Evolutionary conservation across 2,888 invertebrate species (phyloP).

Genomic region (Diarsia dahlii): DNA sequence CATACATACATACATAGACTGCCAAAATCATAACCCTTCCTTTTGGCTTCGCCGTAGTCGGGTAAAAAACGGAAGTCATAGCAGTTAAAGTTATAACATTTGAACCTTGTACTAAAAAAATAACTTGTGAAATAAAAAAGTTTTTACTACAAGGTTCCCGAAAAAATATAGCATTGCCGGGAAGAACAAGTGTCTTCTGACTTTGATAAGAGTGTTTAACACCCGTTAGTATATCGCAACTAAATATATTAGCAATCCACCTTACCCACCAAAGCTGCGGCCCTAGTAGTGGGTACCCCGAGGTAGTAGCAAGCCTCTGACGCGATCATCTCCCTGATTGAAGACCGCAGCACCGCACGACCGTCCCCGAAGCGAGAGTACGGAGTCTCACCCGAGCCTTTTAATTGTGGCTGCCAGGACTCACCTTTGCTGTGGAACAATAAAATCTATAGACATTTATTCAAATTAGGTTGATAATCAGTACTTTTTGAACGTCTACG

Average conservation of each 20-base stretch:
- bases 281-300: constrained; percentile 86
- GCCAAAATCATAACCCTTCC: no score
- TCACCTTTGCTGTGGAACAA: constrained; percentile 83
- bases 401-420: constrained; percentile 92
- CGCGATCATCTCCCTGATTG: constrained; percentile 92
- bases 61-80: no score
- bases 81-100: no score
- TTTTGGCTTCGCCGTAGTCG: no score
- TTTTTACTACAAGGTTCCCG: no score
- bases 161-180: neutral
- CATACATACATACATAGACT: no score
- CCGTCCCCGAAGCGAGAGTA: constrained; percentile 93
- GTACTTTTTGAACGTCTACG: no score
- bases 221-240: neutral
- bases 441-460: neutral
- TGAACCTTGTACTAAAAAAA: no score
- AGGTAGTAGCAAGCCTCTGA: constrained; percentile 90
- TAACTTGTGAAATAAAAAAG: no score
- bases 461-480: no score
- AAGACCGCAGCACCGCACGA: constrained; percentile 92
- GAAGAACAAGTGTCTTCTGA: neutral
- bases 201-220: no score
- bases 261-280: constrained; percentile 90
- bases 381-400: constrained; percentile 92
- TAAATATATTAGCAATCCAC: neutral